These are phyloP conservation scores for Tinea trinotella DNA, from an alignment of 2,888 invertebrate genomes.

Conservation along the genomic window DNA sequence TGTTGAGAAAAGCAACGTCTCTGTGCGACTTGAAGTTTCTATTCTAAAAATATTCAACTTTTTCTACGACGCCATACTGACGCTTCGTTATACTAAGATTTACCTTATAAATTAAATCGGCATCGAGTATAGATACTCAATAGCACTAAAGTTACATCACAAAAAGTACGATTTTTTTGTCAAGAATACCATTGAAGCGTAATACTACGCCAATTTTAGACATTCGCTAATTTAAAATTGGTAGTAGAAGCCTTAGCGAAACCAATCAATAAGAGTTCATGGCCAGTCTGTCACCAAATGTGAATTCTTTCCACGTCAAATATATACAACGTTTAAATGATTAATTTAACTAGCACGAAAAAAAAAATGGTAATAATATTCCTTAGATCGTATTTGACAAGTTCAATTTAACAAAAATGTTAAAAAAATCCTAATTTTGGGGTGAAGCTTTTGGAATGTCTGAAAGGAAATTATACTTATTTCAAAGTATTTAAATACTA, in stretches of 20 bases:
- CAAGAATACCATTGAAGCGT: neutral
- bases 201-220: constrained; percentile 1
- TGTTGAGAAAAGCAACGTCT: constrained; percentile 37
- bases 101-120: neutral
- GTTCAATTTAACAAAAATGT: too few species aligned
- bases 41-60: constrained; percentile 40
- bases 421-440: too few species aligned
- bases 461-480: too few species aligned
- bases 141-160: neutral
- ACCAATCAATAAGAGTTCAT: constrained; percentile 39
- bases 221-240: neutral
- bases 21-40: constrained; percentile 28
- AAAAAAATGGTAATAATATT: too few species aligned
- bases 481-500: too few species aligned
- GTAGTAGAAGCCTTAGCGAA: neutral
- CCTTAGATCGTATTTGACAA: too few species aligned
- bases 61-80: constrained; percentile 34
- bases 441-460: too few species aligned
- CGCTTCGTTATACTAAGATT: neutral
- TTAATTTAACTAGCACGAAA: too few species aligned
- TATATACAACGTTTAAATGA: too few species aligned
- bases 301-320: too few species aligned
- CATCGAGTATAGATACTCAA: neutral
- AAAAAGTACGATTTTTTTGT: neutral
- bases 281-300: constrained; percentile 35